Evolutionary conservation across 2,888 invertebrate genomes (phyloP).

Genomic region (Drosophila buzzatii): DNA sequence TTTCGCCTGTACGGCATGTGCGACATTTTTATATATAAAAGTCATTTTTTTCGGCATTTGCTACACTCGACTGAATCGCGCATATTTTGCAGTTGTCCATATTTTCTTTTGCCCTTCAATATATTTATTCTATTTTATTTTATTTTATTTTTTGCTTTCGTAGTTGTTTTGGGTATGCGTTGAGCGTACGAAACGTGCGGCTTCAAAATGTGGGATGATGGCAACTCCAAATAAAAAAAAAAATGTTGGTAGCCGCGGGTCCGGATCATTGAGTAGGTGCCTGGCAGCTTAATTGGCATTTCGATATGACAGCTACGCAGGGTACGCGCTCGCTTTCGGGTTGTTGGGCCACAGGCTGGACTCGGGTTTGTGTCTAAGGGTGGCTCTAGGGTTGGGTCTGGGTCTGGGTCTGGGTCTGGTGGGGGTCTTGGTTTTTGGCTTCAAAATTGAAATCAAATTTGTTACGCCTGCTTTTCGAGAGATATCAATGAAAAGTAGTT

Average conservation of each 20-base stretch:
- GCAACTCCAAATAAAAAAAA: slow-evolving; percentile 1
- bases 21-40: slow-evolving; percentile 15
- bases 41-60: slow-evolving; percentile 24
- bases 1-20: slow-evolving; percentile 39
- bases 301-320: slow-evolving; percentile 66
- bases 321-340: slow-evolving; percentile 11
- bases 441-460: slow-evolving; percentile 67
- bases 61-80: slow-evolving; percentile 47
- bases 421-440: neutral
- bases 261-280: slow-evolving; percentile 55
- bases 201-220: slow-evolving; percentile 14
- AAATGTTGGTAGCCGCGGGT: slow-evolving; percentile 17
- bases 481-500: slow-evolving; percentile 9
- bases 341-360: neutral
- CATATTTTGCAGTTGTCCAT: slow-evolving; percentile 55
- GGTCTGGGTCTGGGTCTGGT: neutral
- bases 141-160: slow-evolving; percentile 11
- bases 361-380: neutral
- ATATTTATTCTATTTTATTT: neutral
- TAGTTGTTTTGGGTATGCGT: slow-evolving; percentile 54
- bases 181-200: slow-evolving; percentile 49
- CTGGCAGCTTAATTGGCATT: slow-evolving; percentile 73
- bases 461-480: slow-evolving; percentile 25
- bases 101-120: slow-evolving; percentile 37
- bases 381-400: neutral